phyloP scores from a whole-genome alignment of 2,113 vertebrate genomes.

The Neodon shergylaensis region DNA sequence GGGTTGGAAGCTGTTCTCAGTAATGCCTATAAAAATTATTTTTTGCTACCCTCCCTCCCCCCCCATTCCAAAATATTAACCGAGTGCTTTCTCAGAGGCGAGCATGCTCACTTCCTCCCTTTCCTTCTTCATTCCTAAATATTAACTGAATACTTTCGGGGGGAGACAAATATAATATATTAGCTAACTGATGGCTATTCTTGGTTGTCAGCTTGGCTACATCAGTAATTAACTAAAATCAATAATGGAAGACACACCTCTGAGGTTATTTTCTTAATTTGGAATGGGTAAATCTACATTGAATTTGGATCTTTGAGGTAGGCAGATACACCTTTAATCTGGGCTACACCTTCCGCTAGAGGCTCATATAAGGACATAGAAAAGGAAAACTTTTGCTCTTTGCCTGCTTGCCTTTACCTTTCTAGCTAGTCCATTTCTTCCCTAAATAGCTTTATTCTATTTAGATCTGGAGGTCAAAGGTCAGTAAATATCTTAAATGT shows the following conservation, averaged over 20 bases:
- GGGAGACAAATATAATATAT: background rate
- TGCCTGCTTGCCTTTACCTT: background rate
- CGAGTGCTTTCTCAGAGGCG: background rate
- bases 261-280: background rate
- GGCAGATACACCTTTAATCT: background rate
- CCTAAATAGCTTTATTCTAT: background rate
- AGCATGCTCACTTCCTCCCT: background rate
- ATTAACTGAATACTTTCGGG: background rate
- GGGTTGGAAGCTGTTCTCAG: background rate
- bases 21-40: background rate
- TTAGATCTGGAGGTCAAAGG: background rate
- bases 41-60: background rate
- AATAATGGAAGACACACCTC: too few relatives aligned
- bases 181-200: background rate
- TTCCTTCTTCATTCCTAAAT: background rate
- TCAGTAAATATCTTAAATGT: background rate
- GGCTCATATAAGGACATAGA: background rate
- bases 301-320: background rate
- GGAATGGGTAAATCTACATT: background rate
- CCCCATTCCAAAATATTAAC: background rate
- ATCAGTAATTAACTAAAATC: background rate
- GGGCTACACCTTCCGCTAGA: background rate
- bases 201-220: background rate
- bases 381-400: background rate
- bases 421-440: background rate